Evolutionary conservation across 2,113 vertebrate species (phyloP), one percentile per base, ranked within the genome.

Genomic region (Podilymbus podiceps): DNA sequence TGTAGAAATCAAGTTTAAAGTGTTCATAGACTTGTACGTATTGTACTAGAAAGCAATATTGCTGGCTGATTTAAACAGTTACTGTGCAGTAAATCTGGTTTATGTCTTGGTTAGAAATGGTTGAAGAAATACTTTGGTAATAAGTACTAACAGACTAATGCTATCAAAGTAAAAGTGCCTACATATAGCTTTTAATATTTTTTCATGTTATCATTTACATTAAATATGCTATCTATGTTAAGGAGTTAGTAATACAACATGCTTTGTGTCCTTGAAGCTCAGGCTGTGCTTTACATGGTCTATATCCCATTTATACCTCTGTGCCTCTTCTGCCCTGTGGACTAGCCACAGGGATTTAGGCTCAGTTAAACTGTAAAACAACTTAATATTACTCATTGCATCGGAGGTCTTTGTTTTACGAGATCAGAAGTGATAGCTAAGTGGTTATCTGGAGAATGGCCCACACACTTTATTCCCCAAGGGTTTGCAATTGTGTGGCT

Each of bases 131-230:
- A 35, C 15, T 75, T 81, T 5, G 7, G 27, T 68, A 66, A 9
- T 87, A 82, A 87, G 49, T 87, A 92, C 50, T 95, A 93, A 94
- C 80, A 87, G 79, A 78, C 58, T 93, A 93, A 88, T 85, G 44
- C 35, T 87, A 12, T 86, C 63, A 86, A 85, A 96, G 74, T 47
- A 88, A 84, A 72, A 68, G 16, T 77, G 27, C n/a, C 46, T 75
- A 28, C 38, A 53, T 73, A 8, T 72, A 85, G 17, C 53, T 84
- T 74, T 72, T 38, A 64, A 8, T 64, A 23, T 25, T 88, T 82
- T 77, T 63, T 81, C 15, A 30, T 60, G 7, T 63, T 82, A 22
- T 72, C 56, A 35, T 77, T 83, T 81, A 44, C 33, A 52, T 71
- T 76, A 92, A 86, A 33, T 76, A 79, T 3, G 11, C 18, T 84